Base-by-base conservation (phyloP, 1,140 invertebrate species). In the Sitodiplosis mosellana region DNA sequence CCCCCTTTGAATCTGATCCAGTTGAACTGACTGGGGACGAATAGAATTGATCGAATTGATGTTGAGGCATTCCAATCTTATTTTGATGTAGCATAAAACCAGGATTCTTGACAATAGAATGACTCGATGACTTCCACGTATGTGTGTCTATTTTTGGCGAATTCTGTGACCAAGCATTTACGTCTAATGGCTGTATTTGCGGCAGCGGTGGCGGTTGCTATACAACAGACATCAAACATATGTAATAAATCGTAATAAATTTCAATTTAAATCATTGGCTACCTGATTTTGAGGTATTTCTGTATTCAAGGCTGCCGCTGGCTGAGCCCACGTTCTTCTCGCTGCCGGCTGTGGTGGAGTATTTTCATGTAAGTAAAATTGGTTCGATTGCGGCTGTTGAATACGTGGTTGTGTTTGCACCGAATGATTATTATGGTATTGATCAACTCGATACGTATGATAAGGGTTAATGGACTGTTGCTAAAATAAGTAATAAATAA, bases 341-440 rank as follows among this genome's bases (percentile, higher is more conserved):
- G 78, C 77, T 45, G 77, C 67, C 53, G 68, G 60, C 47, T 59
- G 70, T 50, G 73, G 72, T 44, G 71, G 72, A n/a, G 20, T 53
- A 58, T 58, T 45, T 11, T 82, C 80, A 58, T 85, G 81, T 52
- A 84, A 65, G 64, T 81, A 85, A 66, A 85, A 85, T 56, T 82
- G 80, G 54, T 65, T 68, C 45, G 58, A 54, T 33, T 49, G 51
- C 22, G 47, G 50, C n/a, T 56, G 55, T 17, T 49, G 51, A 6
- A 49, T 49, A 27, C 27, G 27, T 27, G 3, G 27, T 27, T 5
- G 3, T 27, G 27, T 5, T 27, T 3, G 27, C n/a, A n/a, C n/a
- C n/a, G n/a, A n/a, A 12, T 22, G 51, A 33, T 65, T 58, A 45
- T 65, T 59, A 47, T 62, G 58, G 17, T 56, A 54, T 8, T 57